Evolutionary conservation across 2,113 vertebrate genomes (phyloP).

Genomic region (Onychostruthus taczanowskii): DNA sequence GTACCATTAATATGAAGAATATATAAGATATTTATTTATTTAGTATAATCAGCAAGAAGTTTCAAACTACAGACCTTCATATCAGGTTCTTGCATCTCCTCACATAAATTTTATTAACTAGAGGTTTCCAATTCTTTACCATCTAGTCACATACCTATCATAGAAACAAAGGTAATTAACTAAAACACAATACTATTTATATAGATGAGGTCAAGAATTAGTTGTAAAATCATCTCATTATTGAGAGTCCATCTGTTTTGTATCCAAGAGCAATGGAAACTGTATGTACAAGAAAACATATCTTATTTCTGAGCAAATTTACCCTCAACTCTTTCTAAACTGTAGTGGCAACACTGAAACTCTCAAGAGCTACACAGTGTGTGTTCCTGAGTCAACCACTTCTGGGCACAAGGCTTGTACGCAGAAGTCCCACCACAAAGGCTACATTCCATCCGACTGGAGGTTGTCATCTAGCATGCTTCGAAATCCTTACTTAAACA

Average conservation of each 20-base stretch:
- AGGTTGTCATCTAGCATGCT: not conserved
- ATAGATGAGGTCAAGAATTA: not conserved
- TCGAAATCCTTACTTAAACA: not conserved
- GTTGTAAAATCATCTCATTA: not conserved
- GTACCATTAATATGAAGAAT: slow-evolving; percentile 3
- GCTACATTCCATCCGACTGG: not conserved
- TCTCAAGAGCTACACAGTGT: not conserved
- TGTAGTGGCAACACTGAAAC: not conserved
- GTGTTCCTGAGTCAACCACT: not conserved
- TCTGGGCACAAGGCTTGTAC: not conserved
- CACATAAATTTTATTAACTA: not conserved
- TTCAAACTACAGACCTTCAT: not conserved
- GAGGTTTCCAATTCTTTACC: not conserved
- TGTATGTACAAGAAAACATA: not conserved
- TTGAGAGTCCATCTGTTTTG: not conserved
- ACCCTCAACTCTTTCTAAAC: not conserved
- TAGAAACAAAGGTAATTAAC: not conserved
- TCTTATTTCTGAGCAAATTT: not conserved
- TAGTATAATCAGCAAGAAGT: not conserved
- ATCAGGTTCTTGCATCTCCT: not conserved
- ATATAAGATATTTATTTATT: not conserved
- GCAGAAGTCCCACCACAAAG: not conserved
- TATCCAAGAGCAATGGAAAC: not conserved
- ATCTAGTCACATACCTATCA: not conserved
- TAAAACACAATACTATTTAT: not conserved